Base-by-base conservation (phyloP, 2,113 vertebrate genomes). In the Carollia perspicillata region DNA sequence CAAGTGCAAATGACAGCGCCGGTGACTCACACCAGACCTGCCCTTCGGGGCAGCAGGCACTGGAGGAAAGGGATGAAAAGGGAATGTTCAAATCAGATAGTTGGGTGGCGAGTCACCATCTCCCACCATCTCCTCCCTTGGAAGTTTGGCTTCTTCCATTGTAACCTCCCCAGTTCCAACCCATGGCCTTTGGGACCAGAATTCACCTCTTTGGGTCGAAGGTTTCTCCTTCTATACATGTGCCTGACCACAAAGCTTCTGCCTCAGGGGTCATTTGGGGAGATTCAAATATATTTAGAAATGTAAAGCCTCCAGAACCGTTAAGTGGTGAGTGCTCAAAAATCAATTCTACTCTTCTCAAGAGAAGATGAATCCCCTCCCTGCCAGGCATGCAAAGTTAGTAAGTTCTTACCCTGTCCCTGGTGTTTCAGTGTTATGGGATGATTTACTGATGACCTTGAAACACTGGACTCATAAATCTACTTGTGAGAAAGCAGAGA, bases 1-100 rank as follows among this genome's bases (percentile, higher is more conserved):
- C 20, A 28, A 33, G 30, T 0, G 8, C 14, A 1, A 30, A 0
- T 28, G 20, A 9, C 26, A 1, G 83, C 7, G 2, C 1, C 35
- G 65, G 35, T 93, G 93, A 89, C 47, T 96, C 93, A 94, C 1
- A 23, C 37, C 58, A 35, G 66, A 30, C 55, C 60, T 0, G 7
- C 77, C 90, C 63, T 88, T 13, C 0, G 23, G 23, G 42, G 35
- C 1, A 9, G 5, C 49, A 17, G 0, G 44, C 30, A 30, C 5
- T 2, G 8, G 42, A 42, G 47, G 71, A 22, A 65, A 84, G 30
- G 30, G 5, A 11, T 1, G 28, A n/a, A 65, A n/a, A 44, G 23
- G 22, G n/a, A 28, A 6, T 17, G 69, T 51, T 49, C 65, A 28
- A 8, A 9, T 7, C 26, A 1, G 23, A 18, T 7, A 4, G 33